A percentile compares a stretch with the other conserved stretches of the same genome.
phyloP scores from a whole-genome alignment of 2,797 vertebrate genomes.

The Kryptolebias ocellatus region DNA sequence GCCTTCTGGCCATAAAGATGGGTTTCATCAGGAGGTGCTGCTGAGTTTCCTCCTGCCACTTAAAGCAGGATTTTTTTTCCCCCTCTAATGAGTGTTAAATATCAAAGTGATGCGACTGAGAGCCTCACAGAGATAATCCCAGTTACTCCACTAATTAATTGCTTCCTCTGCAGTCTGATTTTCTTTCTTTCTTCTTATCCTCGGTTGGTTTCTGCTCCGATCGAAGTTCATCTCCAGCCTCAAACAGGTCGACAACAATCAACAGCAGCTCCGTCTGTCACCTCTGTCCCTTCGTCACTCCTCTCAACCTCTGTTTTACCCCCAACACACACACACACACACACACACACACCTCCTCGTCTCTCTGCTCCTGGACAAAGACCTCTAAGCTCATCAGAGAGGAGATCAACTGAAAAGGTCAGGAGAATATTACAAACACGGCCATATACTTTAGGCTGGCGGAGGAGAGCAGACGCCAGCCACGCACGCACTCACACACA shows the following conservation, averaged over 20 bases:
- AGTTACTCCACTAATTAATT: too few relatives aligned
- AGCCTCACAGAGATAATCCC: too few relatives aligned
- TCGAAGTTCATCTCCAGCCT: background rate
- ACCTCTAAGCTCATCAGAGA: background rate
- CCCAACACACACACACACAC: background rate
- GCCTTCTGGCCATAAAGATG: too few relatives aligned
- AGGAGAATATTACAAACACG: slow-evolving; percentile 24
- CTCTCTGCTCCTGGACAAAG: slow-evolving; percentile 10
- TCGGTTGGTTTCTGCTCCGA: background rate
- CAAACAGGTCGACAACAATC: slow-evolving; percentile 14
- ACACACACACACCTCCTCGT: background rate
- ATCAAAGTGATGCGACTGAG: too few relatives aligned
- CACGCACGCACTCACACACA: background rate
- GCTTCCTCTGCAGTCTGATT: background rate
- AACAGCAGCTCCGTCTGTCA: slow-evolving; percentile 16
- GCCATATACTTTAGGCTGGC: slow-evolving; percentile 12
- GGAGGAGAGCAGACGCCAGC: background rate
- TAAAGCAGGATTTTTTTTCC: too few relatives aligned
- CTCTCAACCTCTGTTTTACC: too few relatives aligned
- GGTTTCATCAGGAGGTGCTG: too few relatives aligned
- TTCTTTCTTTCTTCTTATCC: slow-evolving; percentile 4
- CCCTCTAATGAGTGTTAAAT: too few relatives aligned
- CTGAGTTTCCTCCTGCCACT: too few relatives aligned
- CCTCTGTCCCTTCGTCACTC: background rate
- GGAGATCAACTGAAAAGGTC: slow-evolving; percentile 22